A percentile compares a stretch with the other conserved stretches of the same genome.
These are phyloP conservation scores for Hydropotes inermis DNA, from an alignment of 2,113 vertebrate species.

Conservation along the genomic window DNA sequence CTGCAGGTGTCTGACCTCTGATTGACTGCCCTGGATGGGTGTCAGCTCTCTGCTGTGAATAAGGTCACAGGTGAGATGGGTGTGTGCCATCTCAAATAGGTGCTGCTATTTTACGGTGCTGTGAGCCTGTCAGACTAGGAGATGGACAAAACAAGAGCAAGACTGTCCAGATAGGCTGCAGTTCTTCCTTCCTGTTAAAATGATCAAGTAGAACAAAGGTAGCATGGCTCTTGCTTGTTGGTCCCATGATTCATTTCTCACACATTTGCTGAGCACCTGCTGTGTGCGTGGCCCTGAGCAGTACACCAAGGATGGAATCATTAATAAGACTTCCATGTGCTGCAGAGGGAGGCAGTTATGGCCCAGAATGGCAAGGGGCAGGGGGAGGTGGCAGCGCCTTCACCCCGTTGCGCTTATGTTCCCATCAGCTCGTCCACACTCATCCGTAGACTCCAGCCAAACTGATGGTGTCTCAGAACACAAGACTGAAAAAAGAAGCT, in stretches of 20 bases:
- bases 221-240: background rate
- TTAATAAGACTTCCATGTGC: no score
- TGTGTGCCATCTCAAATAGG: no score
- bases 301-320: no score
- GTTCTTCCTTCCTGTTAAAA: background rate
- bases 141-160: accelerated
- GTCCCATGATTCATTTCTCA: background rate
- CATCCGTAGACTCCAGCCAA: no score
- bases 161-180: no score
- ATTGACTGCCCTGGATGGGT: no score
- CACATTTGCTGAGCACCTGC: background rate
- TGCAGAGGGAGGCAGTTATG: no score
- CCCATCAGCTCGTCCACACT: background rate
- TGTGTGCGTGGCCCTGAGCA: no score
- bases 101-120: accelerated
- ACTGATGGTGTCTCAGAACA: background rate
- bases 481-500: background rate
- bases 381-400: background rate
- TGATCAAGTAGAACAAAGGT: background rate
- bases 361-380: accelerated
- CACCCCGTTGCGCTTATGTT: background rate
- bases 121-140: background rate
- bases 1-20: background rate
- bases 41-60: background rate
- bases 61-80: background rate